Base-by-base conservation (phyloP, 2,113 vertebrate genomes). In the Chloropsis hardwickii region DNA sequence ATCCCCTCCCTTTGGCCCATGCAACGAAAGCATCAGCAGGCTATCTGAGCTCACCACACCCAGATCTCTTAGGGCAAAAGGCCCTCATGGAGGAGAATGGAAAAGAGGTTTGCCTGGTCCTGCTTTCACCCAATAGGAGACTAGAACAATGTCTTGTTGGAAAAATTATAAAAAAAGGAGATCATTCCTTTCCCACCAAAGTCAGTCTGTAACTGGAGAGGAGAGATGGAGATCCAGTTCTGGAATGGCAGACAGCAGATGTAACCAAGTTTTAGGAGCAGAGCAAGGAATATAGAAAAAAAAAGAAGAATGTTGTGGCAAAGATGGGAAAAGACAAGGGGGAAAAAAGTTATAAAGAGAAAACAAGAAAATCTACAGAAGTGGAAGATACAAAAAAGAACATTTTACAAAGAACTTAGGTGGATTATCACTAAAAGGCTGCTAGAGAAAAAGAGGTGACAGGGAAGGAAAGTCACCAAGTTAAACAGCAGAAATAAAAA, bases 1-100 rank as follows among this genome's bases (percentile, higher is more conserved):
- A 67, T 83, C 72, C 95, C 88, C 56, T 94, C 92, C 86, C 90
- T 92, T 72, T 93, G 93, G 95, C 88, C 86, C 90, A 74, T 67
- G 79, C 56, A 92, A 95, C 90, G 94, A 96, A 96, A 93, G 88
- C 76, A 96, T 45, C 93, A 97, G 92, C 76, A 28, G 88, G 88
- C 88, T 96, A 96, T 95, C 94, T 83, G 86, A 77, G 88, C 92
- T 90, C 72, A 83, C 92, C 94, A 96, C 92, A 86, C 92, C 94
- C 91, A 81, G 88, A 95, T 67, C 71, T 94, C 81, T 94, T 28
- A 95, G 85, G 60, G 79, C 71, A 94, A 86, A 92, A 90, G 60
- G 64, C 72, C 19, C 54, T 88, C 61, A 13, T 56, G 60, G 72
- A 92, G 64, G 8, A 77, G 74, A 80, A 93, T 71, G 53, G 64